A percentile compares a stretch with the other conserved stretches of the same genome.
Evolutionary conservation across 2,797 vertebrate genomes (phyloP).

Genomic region (Vultur gryphus): DNA sequence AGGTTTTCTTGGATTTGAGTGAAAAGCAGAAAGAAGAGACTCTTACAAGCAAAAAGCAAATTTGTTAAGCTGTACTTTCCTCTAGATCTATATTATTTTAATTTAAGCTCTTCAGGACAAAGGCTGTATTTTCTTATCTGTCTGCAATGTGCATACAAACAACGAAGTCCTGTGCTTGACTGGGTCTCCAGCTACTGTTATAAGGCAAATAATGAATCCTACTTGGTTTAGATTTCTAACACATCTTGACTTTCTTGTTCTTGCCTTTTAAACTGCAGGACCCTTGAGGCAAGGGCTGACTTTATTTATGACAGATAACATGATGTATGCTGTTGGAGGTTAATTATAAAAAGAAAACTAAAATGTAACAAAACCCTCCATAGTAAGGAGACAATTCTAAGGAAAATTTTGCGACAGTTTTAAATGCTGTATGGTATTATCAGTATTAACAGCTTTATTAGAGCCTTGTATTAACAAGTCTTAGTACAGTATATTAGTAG

Average conservation of each 20-base stretch:
- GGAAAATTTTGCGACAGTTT: neutral
- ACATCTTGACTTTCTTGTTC: neutral
- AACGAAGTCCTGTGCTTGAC: neutral
- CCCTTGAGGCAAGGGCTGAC: neutral
- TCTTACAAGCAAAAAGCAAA: neutral
- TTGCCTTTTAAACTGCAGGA: neutral
- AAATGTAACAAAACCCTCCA: neutral
- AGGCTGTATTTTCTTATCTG: neutral
- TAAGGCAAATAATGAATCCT: neutral
- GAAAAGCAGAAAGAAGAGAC: neutral
- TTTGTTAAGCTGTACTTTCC: neutral
- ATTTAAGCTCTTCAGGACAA: neutral
- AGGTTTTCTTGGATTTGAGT: neutral
- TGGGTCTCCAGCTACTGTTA: neutral
- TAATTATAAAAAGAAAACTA: neutral
- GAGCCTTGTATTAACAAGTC: conserved; percentile 48
- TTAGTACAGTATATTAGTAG: conserved; percentile 28
- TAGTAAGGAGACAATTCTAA: neutral
- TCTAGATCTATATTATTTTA: neutral
- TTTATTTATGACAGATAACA: conserved; percentile 17
- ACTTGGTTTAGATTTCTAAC: neutral
- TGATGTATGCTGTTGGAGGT: neutral
- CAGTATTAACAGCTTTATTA: conserved; percentile 49
- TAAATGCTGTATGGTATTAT: neutral
- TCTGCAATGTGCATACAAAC: neutral